Conservation (phyloP, 2,888 invertebrate species). For the Thyatira batis region DNA sequence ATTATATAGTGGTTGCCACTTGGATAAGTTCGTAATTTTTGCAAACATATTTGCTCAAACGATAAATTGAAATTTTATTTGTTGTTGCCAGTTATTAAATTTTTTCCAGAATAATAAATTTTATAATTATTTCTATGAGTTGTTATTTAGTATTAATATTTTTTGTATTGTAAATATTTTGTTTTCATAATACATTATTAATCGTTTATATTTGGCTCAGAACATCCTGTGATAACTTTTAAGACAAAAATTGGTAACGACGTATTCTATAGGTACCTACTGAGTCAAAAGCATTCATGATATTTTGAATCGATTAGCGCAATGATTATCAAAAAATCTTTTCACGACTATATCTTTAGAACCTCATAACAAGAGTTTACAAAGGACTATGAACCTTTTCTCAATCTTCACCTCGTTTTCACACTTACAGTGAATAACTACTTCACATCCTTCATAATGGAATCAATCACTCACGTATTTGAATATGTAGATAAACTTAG, state of each 20-base stretch:
- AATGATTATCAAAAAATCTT: background rate
- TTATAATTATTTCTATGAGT: background rate
- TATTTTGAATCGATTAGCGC: background rate
- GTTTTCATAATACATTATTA: constrained; percentile 4
- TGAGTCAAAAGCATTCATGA: background rate
- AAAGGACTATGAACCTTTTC: background rate
- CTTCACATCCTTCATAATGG: background rate
- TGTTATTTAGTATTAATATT: constrained; percentile 5
- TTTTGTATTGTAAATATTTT: constrained; percentile 15
- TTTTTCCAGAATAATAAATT: background rate
- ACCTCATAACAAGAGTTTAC: background rate
- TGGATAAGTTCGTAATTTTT: background rate
- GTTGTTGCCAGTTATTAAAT: background rate
- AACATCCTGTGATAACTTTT: constrained; percentile 65
- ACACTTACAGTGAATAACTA: background rate
- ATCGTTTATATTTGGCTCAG: constrained; percentile 47
- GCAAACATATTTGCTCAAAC: background rate
- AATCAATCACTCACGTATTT: no score
- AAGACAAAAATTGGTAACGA: constrained; percentile 2
- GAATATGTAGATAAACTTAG: no score
- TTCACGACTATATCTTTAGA: background rate
- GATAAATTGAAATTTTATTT: background rate
- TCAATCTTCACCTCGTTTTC: background rate
- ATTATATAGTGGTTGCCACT: background rate
- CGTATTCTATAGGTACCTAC: constrained; percentile 22